Evolutionary conservation across 2,113 vertebrate species (phyloP).

Genomic region (Tachysurus fulvidraco): DNA sequence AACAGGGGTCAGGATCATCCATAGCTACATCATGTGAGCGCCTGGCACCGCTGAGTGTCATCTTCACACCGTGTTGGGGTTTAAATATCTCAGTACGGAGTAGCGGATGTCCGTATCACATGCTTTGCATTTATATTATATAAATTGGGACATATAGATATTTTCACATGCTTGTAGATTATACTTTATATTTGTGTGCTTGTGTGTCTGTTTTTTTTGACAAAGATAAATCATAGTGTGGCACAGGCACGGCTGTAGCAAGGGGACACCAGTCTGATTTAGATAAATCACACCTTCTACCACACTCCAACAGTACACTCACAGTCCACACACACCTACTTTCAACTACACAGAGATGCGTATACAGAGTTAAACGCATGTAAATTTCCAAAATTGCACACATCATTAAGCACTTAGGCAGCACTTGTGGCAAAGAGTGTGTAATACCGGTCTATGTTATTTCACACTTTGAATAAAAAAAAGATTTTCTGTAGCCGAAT

Average conservation of each 20-base stretch:
- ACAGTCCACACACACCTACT: constrained; percentile 44
- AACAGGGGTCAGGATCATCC: constrained; percentile 30
- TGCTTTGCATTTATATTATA: neutral
- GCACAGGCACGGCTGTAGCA: constrained; percentile 60
- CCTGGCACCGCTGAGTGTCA: constrained; percentile 4
- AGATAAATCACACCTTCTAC: constrained; percentile 65
- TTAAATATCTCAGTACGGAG: neutral
- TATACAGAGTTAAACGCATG: neutral
- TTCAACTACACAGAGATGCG: neutral
- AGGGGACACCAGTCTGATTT: constrained; percentile 62
- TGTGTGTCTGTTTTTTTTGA: constrained; percentile 25
- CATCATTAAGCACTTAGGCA: neutral
- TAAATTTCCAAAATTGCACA: neutral
- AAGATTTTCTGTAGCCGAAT: neutral
- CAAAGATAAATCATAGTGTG: constrained; percentile 66
- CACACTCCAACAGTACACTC: constrained; percentile 37
- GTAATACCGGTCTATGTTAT: neutral
- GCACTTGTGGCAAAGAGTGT: neutral
- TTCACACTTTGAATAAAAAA: neutral
- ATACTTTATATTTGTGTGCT: neutral
- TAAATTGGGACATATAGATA: neutral
- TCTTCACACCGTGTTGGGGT: neutral
- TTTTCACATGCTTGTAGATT: neutral
- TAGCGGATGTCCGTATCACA: neutral
- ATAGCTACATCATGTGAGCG: neutral